Evolutionary conservation across 2,888 invertebrate species (phyloP), one percentile per base, ranked within the genome.

Genomic region (Rhabditophanes sp.): DNA sequence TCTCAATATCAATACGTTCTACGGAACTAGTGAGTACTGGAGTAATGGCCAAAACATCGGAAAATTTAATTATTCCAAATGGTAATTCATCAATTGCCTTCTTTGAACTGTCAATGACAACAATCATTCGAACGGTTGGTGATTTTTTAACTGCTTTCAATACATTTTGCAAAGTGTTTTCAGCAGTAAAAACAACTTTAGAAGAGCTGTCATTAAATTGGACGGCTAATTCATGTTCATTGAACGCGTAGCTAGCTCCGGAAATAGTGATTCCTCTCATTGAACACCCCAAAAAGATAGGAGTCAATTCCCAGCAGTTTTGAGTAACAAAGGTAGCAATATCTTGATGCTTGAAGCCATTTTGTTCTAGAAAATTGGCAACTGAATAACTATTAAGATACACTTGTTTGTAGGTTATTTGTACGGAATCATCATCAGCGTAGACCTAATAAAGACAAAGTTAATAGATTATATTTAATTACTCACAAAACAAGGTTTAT

Each of bases 221-320:
- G 11, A 41, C 33, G 11, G 42, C 36, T 20, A 52, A 35, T 37
- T 52, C 52, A 26, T 39, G 48, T 50, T 56, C 47, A 15, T 53
- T 59, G 23, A 49, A 58, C 11, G 47, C 37, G 4, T 46, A 40
- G 17, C 50, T 57, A n/a, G 55, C 58, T n/a, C 49, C 49, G 14
- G 52, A 51, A 20, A 51, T 35, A 3, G 46, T 48, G 11, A 56
- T 56, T 11, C 58, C 58, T 21, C 37, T 42, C 9, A 35, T 23
- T n/a, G 33, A 33, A 7, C 37, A 33, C 5, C 44, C 50, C 18
- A 33, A 17, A 25, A 53, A 43, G 8, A 49, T 39, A 3, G 48
- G 41, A 3, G 33, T 37, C 22, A 35, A 55, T 32, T 55, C 46
- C 35, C 46, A 41, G 24, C 46, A 48, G 32, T 55, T 55, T 16